Conservation (phyloP, 2,888 invertebrate species). For the Alloplasta piceator region DNA sequence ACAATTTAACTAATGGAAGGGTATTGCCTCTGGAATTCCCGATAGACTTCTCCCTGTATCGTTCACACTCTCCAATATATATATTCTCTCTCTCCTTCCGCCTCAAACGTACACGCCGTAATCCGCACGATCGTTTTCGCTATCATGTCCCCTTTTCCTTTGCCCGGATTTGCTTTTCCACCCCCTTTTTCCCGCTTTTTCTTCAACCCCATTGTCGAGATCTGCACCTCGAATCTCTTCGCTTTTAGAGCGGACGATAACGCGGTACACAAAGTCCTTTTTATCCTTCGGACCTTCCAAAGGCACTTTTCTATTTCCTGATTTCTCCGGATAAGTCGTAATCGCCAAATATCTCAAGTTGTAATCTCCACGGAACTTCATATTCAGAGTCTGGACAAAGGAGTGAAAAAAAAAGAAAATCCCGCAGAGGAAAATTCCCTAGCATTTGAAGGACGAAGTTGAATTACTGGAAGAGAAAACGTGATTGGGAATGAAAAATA, state of each 20-base stretch:
- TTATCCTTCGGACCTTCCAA: constrained; percentile 22
- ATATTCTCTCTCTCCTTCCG: constrained; percentile 16
- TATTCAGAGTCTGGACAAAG: constrained; percentile 1
- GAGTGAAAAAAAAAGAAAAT: constrained; percentile 13
- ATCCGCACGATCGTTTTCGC: constrained; percentile 52
- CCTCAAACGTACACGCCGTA: constrained; percentile 38
- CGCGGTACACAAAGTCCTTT: constrained; percentile 35
- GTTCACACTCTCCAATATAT: constrained; percentile 28
- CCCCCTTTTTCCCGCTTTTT: background rate
- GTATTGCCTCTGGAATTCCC: constrained; percentile 71
- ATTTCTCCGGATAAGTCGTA: constrained; percentile 29
- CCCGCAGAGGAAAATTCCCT: background rate
- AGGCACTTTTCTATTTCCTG: constrained; percentile 16
- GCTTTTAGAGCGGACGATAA: constrained; percentile 2
- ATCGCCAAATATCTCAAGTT: constrained; percentile 53
- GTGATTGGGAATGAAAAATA: background rate
- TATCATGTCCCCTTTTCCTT: constrained; percentile 30
- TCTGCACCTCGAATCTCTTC: constrained; percentile 13
- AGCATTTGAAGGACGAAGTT: background rate
- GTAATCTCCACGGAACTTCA: constrained; percentile 6
- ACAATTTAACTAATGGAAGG: constrained; percentile 82
- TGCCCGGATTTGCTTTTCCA: constrained; percentile 7
- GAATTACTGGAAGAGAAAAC: constrained; percentile 1
- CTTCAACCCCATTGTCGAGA: constrained; percentile 50
- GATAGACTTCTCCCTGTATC: constrained; percentile 54